A percentile compares a stretch with the other conserved stretches of the same genome.
phyloP scores from a whole-genome alignment of 2,888 invertebrate species.

The Meteorus colon region DNA sequence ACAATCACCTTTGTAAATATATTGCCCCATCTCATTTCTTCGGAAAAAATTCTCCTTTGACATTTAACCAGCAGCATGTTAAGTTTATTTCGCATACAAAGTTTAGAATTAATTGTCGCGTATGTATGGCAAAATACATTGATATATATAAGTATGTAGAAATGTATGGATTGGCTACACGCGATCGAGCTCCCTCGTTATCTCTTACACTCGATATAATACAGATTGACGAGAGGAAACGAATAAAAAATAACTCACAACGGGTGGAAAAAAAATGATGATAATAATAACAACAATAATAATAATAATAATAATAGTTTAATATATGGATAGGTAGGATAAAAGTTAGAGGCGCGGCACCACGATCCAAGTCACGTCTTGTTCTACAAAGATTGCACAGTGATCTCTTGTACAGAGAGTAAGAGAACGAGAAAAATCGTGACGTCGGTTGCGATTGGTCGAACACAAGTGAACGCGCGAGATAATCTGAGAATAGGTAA shows the following conservation, averaged over 20 bases:
- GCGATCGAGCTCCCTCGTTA: slow-evolving; percentile 12
- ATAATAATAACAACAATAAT: not conserved
- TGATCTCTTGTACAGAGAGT: slow-evolving; percentile 7
- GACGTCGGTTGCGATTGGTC: slow-evolving; percentile 28
- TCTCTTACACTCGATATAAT: slow-evolving; percentile 21
- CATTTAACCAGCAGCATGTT: not conserved
- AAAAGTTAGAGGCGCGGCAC: slow-evolving; percentile 39
- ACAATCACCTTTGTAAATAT: not conserved
- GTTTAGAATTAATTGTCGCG: not conserved
- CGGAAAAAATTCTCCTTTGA: not conserved
- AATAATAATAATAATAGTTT: slow-evolving; percentile 15
- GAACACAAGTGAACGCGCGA: slow-evolving; percentile 17
- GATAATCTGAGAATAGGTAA: slow-evolving; percentile 32
- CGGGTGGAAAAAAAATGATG: no score
- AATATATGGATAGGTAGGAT: not conserved
- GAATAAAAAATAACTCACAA: not conserved
- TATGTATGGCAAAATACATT: no score
- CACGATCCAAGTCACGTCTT: slow-evolving; percentile 37
- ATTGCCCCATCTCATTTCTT: not conserved
- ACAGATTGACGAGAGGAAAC: slow-evolving; percentile 18
- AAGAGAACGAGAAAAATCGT: slow-evolving; percentile 31
- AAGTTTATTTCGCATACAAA: not conserved
- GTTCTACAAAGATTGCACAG: slow-evolving; percentile 38
- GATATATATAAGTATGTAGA: not conserved
- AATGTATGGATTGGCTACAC: slow-evolving; percentile 31